Evolutionary conservation across 2,113 vertebrate genomes (phyloP), one percentile per base, ranked within the genome.

Genomic region (Scomber scombrus): DNA sequence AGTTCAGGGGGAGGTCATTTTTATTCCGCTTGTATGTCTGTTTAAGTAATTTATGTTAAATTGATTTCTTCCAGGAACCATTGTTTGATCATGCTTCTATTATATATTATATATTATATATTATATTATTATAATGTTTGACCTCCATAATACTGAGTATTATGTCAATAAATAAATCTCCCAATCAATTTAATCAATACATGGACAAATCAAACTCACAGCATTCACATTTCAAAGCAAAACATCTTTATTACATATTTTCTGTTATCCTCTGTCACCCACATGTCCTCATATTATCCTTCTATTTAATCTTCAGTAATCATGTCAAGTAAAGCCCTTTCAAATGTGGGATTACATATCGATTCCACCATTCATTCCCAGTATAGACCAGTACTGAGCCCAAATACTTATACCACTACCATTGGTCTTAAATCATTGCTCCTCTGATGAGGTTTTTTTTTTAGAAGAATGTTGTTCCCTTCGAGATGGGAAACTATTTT

Each of bases 331-430:
- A 4, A 77, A 67, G 70, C 62, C 69, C 70, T 73, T 73, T 73
- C 26, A 73, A 58, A 60, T 2, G 29, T 34, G 70, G 67, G 19
- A 60, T 80, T 72, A 80, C 54, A 73, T 58, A 67, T 63, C 5
- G 8, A 40, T 40, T 4, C 55, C 12, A 15, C 2, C 68, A 19
- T n/a, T n/a, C 40, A 29, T 34, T 19, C 18, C 34, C 8, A 18
- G 19, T 49, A 18, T 6, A 40, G 23, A 66, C 15, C 23, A 14
- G 26, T 46, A 21, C 12, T 9, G 55, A 40, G 34, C 34, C 34
- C 34, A 40, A 7, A 49, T 19, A 60, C 26, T 3, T 19, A n/a
- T 11, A 19, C 34, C 18, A 16, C 45, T 50, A 15, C 29, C 65
- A 19, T 13, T 13, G 21, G 29, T 21, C 13, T 9, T 46, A 3